Conservation (phyloP, 1,140 invertebrate species). For the Cotesia typhae region DNA sequence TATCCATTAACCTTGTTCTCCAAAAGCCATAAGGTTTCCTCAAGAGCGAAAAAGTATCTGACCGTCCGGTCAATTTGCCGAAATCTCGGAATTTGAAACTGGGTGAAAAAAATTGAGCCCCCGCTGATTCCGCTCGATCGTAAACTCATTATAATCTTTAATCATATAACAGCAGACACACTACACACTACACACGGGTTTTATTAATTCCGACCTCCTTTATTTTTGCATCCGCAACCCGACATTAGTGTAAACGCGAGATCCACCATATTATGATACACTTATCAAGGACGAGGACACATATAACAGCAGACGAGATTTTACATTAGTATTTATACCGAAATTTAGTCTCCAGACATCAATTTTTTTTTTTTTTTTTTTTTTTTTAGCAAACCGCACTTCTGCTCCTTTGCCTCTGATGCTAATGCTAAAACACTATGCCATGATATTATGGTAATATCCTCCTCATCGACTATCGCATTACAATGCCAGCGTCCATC, state of each 20-base stretch:
- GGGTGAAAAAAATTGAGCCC: neutral
- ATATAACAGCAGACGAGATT: too few species aligned
- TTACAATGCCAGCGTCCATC: constrained; percentile 44
- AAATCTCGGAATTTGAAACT: constrained; percentile 25
- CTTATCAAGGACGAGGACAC: neutral
- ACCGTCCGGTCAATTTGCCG: constrained; percentile 19
- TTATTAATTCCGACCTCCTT: neutral
- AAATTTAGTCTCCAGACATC: too few species aligned
- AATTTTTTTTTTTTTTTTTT: too few species aligned
- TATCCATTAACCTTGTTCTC: neutral
- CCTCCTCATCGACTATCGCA: constrained; percentile 39
- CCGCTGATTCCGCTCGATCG: constrained; percentile 45
- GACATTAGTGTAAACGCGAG: constrained; percentile 60
- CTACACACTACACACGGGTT: too few species aligned
- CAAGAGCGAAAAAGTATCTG: neutral
- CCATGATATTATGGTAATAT: constrained; percentile 60
- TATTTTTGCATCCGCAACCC: constrained; percentile 44
- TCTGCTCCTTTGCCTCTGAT: constrained; percentile 38
- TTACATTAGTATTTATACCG: too few species aligned
- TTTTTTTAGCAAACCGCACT: constrained; percentile 27
- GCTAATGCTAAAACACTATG: constrained; percentile 54
- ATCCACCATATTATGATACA: constrained; percentile 51
- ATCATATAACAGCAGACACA: constrained; percentile 29
- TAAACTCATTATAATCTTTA: constrained; percentile 58
- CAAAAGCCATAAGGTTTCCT: neutral